Conservation (phyloP, 2,113 vertebrate species). For the Phalacrocorax pelagicus region DNA sequence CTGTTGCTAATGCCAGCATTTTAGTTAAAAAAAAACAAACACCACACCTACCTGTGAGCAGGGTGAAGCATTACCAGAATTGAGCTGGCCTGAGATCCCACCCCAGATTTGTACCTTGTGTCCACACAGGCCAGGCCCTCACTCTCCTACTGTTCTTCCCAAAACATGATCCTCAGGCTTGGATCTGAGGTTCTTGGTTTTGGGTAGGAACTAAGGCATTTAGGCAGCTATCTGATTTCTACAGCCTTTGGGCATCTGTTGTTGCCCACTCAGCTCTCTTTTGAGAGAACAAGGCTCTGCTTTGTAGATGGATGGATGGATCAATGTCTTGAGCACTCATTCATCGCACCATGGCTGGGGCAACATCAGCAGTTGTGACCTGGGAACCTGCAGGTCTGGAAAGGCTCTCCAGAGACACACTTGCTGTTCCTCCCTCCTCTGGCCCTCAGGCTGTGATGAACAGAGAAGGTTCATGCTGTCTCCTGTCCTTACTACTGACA, state of each 20-base stretch:
- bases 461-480: not conserved
- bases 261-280: not conserved
- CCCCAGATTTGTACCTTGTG: not conserved
- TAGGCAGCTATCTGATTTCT: not conserved
- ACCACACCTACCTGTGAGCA: not conserved
- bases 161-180: not conserved
- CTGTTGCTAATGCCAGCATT: not conserved
- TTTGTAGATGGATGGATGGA: not conserved
- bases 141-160: not conserved
- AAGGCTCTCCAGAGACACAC: not conserved
- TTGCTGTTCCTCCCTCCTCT: not conserved
- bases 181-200: not conserved
- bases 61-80: not conserved
- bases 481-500: not conserved
- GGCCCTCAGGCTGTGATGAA: not conserved
- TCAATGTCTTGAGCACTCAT: not conserved
- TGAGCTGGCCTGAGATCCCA: not conserved
- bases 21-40: not conserved
- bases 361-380: not conserved
- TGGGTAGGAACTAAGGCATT: not conserved
- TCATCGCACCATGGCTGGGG: rapidly evolving
- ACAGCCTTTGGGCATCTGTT: not conserved
- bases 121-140: not conserved
- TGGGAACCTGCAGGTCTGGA: not conserved
- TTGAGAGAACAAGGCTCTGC: not conserved